phyloP scores from a whole-genome alignment of 2,797 vertebrate genomes.

The Rhyacichthys aspro region DNA sequence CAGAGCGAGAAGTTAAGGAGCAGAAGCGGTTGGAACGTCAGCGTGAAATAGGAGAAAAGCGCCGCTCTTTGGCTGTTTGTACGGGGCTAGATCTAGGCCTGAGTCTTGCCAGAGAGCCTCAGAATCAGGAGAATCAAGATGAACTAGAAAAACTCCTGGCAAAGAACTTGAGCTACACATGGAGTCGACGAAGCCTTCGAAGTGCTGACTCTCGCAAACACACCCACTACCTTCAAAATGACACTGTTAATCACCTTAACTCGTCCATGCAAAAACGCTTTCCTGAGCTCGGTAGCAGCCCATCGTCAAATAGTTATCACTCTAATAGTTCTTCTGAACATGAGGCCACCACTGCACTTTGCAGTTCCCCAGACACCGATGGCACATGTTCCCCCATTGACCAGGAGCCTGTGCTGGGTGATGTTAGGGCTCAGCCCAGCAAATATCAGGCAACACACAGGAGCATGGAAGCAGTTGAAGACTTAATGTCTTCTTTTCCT shows the following conservation, averaged over 20 bases:
- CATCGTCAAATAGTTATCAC: slow-evolving; percentile 51
- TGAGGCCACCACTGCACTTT: slow-evolving; percentile 49
- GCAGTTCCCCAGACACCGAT: slow-evolving; percentile 67
- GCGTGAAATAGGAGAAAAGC: slow-evolving; percentile 77
- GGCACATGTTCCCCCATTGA: slow-evolving; percentile 50
- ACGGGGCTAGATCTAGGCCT: slow-evolving; percentile 65
- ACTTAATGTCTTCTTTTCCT: slow-evolving; percentile 37
- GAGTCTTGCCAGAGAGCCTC: slow-evolving; percentile 58
- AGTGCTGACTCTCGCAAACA: slow-evolving; percentile 60
- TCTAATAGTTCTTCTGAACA: slow-evolving; percentile 65
- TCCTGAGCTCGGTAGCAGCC: slow-evolving; percentile 72
- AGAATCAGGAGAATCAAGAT: slow-evolving; percentile 64
- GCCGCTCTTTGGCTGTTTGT: slow-evolving; percentile 80
- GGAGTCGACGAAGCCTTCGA: slow-evolving; percentile 78
- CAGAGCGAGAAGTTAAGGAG: slow-evolving; percentile 81
- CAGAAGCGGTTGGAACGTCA: slow-evolving; percentile 80
- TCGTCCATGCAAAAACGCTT: slow-evolving; percentile 52
- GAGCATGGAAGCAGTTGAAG: slow-evolving; percentile 28
- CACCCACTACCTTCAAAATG: slow-evolving; percentile 47
- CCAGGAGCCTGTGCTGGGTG: slow-evolving; percentile 28
- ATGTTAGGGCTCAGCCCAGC: slow-evolving; percentile 12
- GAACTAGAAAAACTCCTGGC: slow-evolving; percentile 83
- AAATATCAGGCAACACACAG: slow-evolving; percentile 16
- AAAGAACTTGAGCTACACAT: slow-evolving; percentile 77
- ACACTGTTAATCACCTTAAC: slow-evolving; percentile 30